Evolutionary conservation across 2,113 vertebrate species (phyloP).

Genomic region (Brienomyrus brachyistius): DNA sequence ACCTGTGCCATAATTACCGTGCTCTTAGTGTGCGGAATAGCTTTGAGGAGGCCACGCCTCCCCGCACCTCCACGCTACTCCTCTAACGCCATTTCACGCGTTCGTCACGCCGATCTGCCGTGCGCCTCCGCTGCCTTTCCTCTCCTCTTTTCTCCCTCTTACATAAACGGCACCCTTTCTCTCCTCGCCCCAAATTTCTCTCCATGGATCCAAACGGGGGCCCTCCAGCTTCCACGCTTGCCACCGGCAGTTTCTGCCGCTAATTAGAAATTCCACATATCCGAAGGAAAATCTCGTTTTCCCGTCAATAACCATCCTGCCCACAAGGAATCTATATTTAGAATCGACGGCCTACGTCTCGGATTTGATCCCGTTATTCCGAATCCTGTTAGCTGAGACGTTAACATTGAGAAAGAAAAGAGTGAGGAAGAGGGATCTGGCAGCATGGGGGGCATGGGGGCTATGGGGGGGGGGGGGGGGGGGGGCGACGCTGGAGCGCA

Average conservation of each 20-base stretch:
- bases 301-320: slow-evolving; percentile 29
- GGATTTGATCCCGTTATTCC: slow-evolving; percentile 39
- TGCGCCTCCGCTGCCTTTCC: background rate
- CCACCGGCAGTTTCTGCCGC: slow-evolving; percentile 8
- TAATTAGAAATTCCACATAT: slow-evolving; percentile 24
- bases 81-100: background rate
- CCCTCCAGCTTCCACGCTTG: background rate
- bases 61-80: background rate
- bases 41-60: background rate
- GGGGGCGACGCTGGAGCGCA: background rate
- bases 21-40: background rate
- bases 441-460: background rate
- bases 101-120: background rate
- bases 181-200: background rate
- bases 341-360: slow-evolving; percentile 38
- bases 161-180: background rate
- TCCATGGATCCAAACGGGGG: background rate
- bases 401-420: slow-evolving; percentile 20
- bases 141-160: background rate
- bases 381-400: slow-evolving; percentile 22
- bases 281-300: slow-evolving; percentile 30
- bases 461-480: too few relatives aligned
- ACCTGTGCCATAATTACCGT: background rate
- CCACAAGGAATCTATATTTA: slow-evolving; percentile 35
- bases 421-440: background rate